Conservation (phyloP, 2,888 invertebrate species). For the Trissoscelio sp. region DNA sequence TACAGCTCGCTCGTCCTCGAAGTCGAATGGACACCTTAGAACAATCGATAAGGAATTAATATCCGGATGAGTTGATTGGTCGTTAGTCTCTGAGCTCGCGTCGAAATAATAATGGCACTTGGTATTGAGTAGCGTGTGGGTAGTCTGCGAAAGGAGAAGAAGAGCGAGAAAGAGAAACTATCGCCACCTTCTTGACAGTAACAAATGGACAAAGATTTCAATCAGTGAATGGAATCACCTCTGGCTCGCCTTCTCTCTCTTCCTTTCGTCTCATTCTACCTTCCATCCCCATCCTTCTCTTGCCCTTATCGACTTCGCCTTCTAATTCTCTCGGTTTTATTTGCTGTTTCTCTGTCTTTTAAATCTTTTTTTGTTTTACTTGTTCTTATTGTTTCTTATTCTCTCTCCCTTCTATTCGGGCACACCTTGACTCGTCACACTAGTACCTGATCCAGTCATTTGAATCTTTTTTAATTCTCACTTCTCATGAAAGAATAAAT, state of each 20-base stretch:
- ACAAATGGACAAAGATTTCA: slow-evolving; percentile 91
- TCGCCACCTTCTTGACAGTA: slow-evolving; percentile 87
- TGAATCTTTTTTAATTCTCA: slow-evolving; percentile 70
- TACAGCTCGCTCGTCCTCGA: slow-evolving; percentile 64
- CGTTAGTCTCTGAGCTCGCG: slow-evolving; percentile 77
- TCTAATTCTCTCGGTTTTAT: slow-evolving; percentile 69
- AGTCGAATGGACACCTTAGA: slow-evolving; percentile 73
- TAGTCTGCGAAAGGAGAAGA: slow-evolving; percentile 73
- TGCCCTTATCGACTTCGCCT: slow-evolving; percentile 64
- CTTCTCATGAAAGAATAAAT: slow-evolving; percentile 64
- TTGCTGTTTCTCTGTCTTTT: slow-evolving; percentile 69
- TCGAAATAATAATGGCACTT: slow-evolving; percentile 82
- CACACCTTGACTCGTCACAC: slow-evolving; percentile 79
- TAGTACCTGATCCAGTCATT: slow-evolving; percentile 75
- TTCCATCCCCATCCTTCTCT: slow-evolving; percentile 64
- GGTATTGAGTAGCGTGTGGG: slow-evolving; percentile 78
- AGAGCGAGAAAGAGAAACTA: slow-evolving; percentile 79
- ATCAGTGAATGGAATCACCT: slow-evolving; percentile 88
- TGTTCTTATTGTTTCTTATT: slow-evolving; percentile 68
- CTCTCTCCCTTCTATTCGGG: slow-evolving; percentile 69
- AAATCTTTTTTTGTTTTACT: slow-evolving; percentile 65
- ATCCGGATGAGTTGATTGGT: slow-evolving; percentile 80
- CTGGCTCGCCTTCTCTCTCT: slow-evolving; percentile 80
- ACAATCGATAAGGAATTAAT: slow-evolving; percentile 81
- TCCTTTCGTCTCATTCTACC: slow-evolving; percentile 65